Evolutionary conservation across 2,797 vertebrate genomes (phyloP).

Genomic region (Euphonia xanthogaster): DNA sequence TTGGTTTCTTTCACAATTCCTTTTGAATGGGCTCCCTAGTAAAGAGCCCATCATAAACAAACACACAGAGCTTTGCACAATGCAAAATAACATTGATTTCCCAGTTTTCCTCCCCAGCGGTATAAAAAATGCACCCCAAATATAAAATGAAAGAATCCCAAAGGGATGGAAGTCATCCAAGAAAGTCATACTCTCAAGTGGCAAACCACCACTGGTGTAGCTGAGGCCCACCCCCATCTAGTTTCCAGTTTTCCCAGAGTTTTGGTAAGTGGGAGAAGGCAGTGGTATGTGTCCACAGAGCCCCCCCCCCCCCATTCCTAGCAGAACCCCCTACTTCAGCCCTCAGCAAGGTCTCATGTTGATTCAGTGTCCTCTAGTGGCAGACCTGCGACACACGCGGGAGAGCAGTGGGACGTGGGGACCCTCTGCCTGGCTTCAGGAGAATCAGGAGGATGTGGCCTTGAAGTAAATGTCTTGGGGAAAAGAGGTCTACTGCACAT

Average conservation of each 20-base stretch:
- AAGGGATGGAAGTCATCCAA: background rate
- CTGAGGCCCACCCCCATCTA: background rate
- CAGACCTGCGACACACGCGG: background rate
- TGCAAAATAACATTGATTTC: conserved; percentile 47
- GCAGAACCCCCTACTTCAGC: background rate
- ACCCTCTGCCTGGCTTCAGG: background rate
- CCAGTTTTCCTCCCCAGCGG: background rate
- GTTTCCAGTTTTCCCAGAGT: background rate
- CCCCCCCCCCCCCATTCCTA: no score
- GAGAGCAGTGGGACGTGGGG: background rate
- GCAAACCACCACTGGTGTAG: background rate
- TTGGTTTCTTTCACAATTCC: conserved; percentile 62
- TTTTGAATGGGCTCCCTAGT: conserved; percentile 59
- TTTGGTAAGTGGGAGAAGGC: background rate
- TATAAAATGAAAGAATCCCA: conserved; percentile 26
- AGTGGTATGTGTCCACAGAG: background rate
- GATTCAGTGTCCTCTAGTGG: conserved; percentile 67
- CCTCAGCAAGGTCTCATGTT: conserved; percentile 7
- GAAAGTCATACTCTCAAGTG: background rate
- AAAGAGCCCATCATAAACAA: conserved; percentile 53
- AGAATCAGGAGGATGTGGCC: background rate
- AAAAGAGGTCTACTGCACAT: background rate
- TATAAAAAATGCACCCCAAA: conserved; percentile 26
- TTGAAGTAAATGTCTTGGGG: background rate
- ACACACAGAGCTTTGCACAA: conserved; percentile 38